phyloP scores from a whole-genome alignment of 2,113 vertebrate genomes.

The Orientallactaga bullata region DNA sequence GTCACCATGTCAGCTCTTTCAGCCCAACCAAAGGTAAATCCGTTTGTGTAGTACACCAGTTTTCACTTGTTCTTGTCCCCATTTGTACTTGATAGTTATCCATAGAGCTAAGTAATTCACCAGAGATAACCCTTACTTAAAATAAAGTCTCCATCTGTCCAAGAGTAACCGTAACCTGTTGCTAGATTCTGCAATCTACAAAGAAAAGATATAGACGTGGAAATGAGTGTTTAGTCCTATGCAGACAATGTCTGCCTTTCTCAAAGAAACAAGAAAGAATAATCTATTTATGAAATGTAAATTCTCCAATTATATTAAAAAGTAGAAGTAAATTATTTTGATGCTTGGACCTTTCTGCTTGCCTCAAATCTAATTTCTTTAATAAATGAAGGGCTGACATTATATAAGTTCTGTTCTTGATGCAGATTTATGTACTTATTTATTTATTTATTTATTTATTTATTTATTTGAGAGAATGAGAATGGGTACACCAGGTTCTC shows the following conservation, averaged over 20 bases:
- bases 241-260: not conserved
- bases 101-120: not conserved
- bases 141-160: slow-evolving; percentile 12
- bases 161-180: slow-evolving; percentile 24
- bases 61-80: not conserved
- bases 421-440: slow-evolving; percentile 12
- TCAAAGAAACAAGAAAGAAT: not conserved
- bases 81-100: slow-evolving; percentile 35
- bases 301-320: slow-evolving; percentile 24
- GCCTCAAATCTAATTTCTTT: not conserved
- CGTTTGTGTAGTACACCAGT: not conserved
- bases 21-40: not conserved
- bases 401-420: slow-evolving; percentile 20
- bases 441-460: not conserved
- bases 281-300: not conserved
- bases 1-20: not conserved
- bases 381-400: not conserved
- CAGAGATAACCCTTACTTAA: slow-evolving; percentile 19
- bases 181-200: not conserved
- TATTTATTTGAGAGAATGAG: not conserved
- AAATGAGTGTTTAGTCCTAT: not conserved
- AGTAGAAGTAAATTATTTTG: slow-evolving; percentile 46
- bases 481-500: no score
- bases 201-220: not conserved
- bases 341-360: slow-evolving; percentile 8